Conservation (phyloP, 2,797 vertebrate species). For the Microhierax caerulescens region DNA sequence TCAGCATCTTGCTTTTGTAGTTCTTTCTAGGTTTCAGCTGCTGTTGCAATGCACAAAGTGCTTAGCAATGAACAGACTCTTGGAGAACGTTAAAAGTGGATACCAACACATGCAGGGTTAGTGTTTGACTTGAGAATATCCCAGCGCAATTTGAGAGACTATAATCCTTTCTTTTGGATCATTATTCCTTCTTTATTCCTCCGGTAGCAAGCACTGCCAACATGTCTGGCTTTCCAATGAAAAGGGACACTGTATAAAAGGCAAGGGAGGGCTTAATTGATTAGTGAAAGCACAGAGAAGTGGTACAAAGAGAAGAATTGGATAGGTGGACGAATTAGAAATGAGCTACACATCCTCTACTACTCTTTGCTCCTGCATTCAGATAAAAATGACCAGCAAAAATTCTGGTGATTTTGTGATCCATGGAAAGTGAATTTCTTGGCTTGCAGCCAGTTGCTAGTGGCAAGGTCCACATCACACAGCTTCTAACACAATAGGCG, state of each 20-base stretch:
- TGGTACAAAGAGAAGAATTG: background rate
- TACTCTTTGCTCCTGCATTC: background rate
- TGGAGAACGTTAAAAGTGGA: background rate
- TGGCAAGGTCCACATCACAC: background rate
- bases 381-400: background rate
- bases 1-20: background rate
- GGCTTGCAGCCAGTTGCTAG: background rate
- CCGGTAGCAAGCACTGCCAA: background rate
- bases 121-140: slow-evolving; percentile 2
- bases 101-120: background rate
- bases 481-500: background rate
- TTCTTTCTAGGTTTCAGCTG: background rate
- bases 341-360: background rate
- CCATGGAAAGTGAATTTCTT: background rate
- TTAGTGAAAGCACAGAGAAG: background rate
- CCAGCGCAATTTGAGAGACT: background rate
- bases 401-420: background rate
- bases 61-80: background rate
- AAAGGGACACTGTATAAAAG: background rate
- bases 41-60: background rate
- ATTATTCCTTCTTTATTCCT: slow-evolving; percentile 21
- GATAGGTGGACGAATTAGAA: background rate
- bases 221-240: slow-evolving; percentile 8
- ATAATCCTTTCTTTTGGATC: slow-evolving; percentile 9
- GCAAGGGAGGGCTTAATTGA: background rate